Evolutionary conservation across 2,797 vertebrate species (phyloP).

Genomic region (Onychomys leucogaster): DNA sequence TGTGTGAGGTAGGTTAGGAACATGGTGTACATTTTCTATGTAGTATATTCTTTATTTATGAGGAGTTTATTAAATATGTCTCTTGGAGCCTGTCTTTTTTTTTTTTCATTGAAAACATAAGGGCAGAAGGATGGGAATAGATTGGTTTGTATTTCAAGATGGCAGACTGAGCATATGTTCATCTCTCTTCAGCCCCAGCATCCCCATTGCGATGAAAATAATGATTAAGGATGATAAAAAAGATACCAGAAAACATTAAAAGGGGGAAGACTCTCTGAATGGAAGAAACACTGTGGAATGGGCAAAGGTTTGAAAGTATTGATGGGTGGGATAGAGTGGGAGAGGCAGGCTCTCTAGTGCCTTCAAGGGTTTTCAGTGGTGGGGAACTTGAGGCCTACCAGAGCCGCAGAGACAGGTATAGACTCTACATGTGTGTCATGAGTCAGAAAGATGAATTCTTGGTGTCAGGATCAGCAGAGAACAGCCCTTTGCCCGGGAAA

Average conservation of each 20-base stretch:
- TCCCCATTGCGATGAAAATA: neutral
- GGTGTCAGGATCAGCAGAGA: neutral
- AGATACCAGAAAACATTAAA: neutral
- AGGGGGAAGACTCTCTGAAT: neutral
- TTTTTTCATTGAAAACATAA: neutral
- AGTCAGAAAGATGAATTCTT: neutral
- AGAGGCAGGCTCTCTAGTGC: rapidly evolving
- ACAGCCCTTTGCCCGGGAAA: neutral
- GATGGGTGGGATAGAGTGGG: neutral
- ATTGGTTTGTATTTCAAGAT: conserved; percentile 15
- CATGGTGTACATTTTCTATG: neutral
- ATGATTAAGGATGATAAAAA: neutral
- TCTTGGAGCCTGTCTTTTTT: neutral
- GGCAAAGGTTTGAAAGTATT: neutral
- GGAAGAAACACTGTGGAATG: neutral
- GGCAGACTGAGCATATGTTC: neutral
- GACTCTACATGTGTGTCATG: neutral
- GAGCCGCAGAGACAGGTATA: neutral
- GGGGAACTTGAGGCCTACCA: too few species aligned
- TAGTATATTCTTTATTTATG: neutral
- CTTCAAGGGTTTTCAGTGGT: rapidly evolving
- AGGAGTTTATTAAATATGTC: neutral
- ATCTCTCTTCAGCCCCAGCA: neutral
- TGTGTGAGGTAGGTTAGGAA: neutral
- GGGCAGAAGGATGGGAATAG: neutral